These are phyloP conservation scores for Rhinichthys osculus DNA, from an alignment of 2,797 vertebrate species.

Conservation along the genomic window DNA sequence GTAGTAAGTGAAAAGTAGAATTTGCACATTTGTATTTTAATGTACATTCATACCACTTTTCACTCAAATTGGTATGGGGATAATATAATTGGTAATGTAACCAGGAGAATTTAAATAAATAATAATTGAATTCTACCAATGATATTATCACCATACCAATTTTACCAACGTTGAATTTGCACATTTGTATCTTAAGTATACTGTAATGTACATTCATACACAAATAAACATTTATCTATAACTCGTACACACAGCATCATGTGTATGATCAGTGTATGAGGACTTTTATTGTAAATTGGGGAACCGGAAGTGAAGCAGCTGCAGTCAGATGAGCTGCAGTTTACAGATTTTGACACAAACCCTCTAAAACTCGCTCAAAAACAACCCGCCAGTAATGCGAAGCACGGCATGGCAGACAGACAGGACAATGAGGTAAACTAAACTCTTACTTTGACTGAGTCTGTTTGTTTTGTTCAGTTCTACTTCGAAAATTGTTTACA, in stretches of 20 bases:
- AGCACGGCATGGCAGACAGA: slow-evolving; percentile 78
- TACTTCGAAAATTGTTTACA: slow-evolving; percentile 12
- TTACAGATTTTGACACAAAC: neutral
- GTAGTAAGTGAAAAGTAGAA: too few species aligned
- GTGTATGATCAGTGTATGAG: too few species aligned
- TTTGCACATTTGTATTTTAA: too few species aligned
- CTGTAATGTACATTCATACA: neutral
- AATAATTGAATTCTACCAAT: too few species aligned
- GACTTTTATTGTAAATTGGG: slow-evolving; percentile 52
- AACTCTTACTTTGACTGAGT: neutral
- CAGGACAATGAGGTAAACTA: slow-evolving; percentile 77
- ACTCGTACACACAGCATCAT: too few species aligned
- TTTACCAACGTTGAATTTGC: neutral
- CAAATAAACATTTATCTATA: neutral
- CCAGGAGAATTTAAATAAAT: too few species aligned
- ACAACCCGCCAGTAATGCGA: slow-evolving; percentile 65
- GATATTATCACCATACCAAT: too few species aligned
- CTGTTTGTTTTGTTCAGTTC: neutral
- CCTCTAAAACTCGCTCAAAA: slow-evolving; percentile 36
- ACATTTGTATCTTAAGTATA: neutral
- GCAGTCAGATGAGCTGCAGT: slow-evolving; percentile 28
- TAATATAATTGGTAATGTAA: neutral
- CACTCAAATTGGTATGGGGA: neutral
- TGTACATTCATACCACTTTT: too few species aligned
- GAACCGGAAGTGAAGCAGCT: slow-evolving; percentile 28